phyloP scores from a whole-genome alignment of 2,797 vertebrate genomes.

The Aeoliscus strigatus region DNA sequence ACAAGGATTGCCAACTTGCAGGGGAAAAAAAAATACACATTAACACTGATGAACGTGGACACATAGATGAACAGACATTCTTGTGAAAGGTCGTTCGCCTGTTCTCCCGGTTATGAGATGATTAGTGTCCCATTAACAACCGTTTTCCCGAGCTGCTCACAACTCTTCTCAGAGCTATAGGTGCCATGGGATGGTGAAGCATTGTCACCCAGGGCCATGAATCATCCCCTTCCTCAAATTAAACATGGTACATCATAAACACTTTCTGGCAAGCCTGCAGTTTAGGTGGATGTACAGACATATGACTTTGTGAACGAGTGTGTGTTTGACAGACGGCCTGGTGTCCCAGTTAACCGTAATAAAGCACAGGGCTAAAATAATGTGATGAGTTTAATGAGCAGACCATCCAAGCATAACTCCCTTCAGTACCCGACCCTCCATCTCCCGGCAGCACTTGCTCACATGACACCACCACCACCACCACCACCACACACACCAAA shows the following conservation, averaged over 20 bases:
- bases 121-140: slow-evolving; percentile 65
- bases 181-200: slow-evolving; percentile 56
- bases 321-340: slow-evolving; percentile 53
- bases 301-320: slow-evolving; percentile 22
- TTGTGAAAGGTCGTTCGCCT: slow-evolving; percentile 32
- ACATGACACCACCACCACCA: slow-evolving; percentile 5
- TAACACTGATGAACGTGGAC: slow-evolving; percentile 17
- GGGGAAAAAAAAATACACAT: slow-evolving; percentile 1
- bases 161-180: slow-evolving; percentile 27
- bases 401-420: slow-evolving; percentile 64
- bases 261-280: slow-evolving; percentile 45
- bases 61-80: slow-evolving; percentile 30
- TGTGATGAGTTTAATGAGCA: slow-evolving; percentile 75
- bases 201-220: slow-evolving; percentile 52
- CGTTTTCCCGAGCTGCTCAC: slow-evolving; percentile 33
- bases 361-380: slow-evolving; percentile 70
- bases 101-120: slow-evolving; percentile 60
- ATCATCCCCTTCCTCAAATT: slow-evolving; percentile 66
- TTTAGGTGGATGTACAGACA: slow-evolving; percentile 16
- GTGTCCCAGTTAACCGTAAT: slow-evolving; percentile 72
- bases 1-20: slow-evolving; percentile 12
- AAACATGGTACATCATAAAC: slow-evolving; percentile 58
- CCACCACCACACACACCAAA: too few relatives aligned
- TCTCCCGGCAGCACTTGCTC: slow-evolving; percentile 30
- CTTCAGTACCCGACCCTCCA: slow-evolving; percentile 27